Percentiles rank a stretch among this genome's conserved stretches.
Evolutionary conservation across 2,797 vertebrate genomes (phyloP).

Genomic region (Gymnothorax reevesii): DNA sequence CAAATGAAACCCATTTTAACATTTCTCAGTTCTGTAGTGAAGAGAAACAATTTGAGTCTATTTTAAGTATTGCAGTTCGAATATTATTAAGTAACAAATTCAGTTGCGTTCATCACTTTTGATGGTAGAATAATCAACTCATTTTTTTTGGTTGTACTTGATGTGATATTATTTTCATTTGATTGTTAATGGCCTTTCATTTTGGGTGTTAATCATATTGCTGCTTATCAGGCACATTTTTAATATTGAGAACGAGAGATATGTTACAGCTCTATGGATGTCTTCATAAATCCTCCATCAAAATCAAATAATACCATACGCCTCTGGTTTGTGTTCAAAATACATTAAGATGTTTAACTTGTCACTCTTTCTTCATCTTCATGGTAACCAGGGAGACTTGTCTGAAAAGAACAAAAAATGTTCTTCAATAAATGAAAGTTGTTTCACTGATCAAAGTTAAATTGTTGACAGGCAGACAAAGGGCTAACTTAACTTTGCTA

Average conservation of each 20-base stretch:
- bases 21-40: neutral
- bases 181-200: neutral
- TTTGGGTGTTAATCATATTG: neutral
- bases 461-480: neutral
- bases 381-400: neutral
- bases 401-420: neutral
- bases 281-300: neutral
- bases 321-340: neutral
- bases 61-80: neutral
- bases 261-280: neutral
- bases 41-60: neutral
- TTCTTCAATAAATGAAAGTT: neutral
- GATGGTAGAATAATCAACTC: slow-evolving; percentile 1
- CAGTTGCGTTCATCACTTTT: neutral
- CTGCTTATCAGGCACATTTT: neutral
- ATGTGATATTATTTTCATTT: neutral
- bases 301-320: neutral
- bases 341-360: neutral
- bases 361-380: neutral
- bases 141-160: neutral
- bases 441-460: neutral
- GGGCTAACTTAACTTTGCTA: neutral
- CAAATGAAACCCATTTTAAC: neutral
- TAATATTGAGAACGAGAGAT: neutral
- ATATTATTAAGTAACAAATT: neutral